Evolutionary conservation across 2,113 vertebrate species (phyloP), one percentile per base, ranked within the genome.

Genomic region (Plectropomus leopardus): DNA sequence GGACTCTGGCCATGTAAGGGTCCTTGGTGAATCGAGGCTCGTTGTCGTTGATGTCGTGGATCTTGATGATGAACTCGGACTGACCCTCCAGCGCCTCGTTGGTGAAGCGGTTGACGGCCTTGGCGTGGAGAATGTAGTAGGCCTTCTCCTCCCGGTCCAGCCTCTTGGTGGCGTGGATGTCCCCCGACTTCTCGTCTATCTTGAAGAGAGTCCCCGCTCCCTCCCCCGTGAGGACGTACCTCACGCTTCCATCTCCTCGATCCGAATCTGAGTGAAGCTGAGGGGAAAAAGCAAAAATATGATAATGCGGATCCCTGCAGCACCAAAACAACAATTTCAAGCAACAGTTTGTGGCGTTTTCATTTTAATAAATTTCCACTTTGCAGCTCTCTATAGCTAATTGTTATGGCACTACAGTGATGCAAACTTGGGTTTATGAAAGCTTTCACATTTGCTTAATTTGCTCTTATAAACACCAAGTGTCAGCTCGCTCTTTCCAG

Each of bases 21-120:
- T 98, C 96, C 92, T 96, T 95, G 86, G 97, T 97, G 94, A 99
- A 99, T 72, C 96, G 96, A 10, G 97, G 98, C 74, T 97, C 98
- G 36, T 99, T 99, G 94, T 99, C 98, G 26, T 99, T 98, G 93
- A 98, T 99, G 92, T 99, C 98, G 65, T 99, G 98, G 92, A 99
- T 98, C 93, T 99, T 99, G 93, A 99, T 98, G 94, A 98, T 94
- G 94, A 99, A 99, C 80, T 98, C 97, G 0, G 97, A 98, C 82
- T 97, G 96, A 5, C 97, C 98, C 92, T 99, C 98, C 78, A 99
- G 96, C 0, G 97, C 96, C 88, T 92, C 95, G 81, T 96, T 96
- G 83, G 98, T 98, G 83, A 88, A 93, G 85, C 96, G 96, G 92
- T 97, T 96, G 88, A 99, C 78, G 50, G 97, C 98, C 80, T 98